A percentile compares a stretch with the other conserved stretches of the same genome.
Evolutionary conservation across 2,113 vertebrate species (phyloP).

Genomic region (Saimiri boliviensis): DNA sequence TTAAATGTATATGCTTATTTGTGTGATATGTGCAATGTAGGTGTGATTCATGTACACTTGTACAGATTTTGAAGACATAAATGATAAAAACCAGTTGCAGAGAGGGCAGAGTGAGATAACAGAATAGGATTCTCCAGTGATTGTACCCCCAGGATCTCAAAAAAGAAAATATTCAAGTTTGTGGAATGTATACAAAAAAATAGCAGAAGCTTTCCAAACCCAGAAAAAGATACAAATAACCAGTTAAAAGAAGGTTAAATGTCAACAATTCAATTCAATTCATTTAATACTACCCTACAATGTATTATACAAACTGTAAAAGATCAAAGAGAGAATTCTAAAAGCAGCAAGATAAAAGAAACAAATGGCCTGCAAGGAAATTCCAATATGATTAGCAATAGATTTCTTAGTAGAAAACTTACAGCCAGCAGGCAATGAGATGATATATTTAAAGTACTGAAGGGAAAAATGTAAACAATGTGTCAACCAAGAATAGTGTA

Average conservation of each 20-base stretch:
- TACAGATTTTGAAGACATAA: neutral
- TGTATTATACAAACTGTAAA: too few species aligned
- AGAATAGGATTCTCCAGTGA: neutral
- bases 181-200: neutral
- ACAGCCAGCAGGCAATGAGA: too few species aligned
- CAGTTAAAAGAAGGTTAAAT: neutral
- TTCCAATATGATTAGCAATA: too few species aligned
- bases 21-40: neutral
- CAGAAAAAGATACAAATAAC: neutral
- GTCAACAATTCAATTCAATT: too few species aligned
- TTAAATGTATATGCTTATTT: neutral
- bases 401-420: too few species aligned
- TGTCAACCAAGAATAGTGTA: too few species aligned
- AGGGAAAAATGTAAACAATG: too few species aligned
- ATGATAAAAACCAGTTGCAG: neutral
- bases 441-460: too few species aligned
- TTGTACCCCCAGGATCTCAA: neutral
- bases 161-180: neutral
- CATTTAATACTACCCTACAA: too few species aligned
- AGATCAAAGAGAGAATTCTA: too few species aligned
- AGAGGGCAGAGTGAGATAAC: neutral
- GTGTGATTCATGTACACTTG: neutral
- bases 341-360: too few species aligned
- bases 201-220: neutral
- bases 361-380: too few species aligned